phyloP scores from a whole-genome alignment of 1,140 invertebrate species.

The silkworm (Bombyx mori) region ASM3026992v2 NC_085112.1:4597501-4598000 shows the following conservation, averaged over 20 bases:
- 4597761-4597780: constrained; percentile 1
- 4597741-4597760: too few species aligned
- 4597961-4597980: too few species aligned
- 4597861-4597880: constrained; percentile 4
- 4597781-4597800: constrained; percentile 4
- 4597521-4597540: too few species aligned
- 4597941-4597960: background rate
- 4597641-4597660: too few species aligned
- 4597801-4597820: constrained; percentile 5
- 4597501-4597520: too few species aligned
- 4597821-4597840: constrained; percentile 3
- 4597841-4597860: constrained; percentile 3
- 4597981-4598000: too few species aligned
- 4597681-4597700: background rate
- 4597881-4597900: constrained; percentile 1
- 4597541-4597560: too few species aligned
- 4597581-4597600: too few species aligned
- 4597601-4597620: too few species aligned
- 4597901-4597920: constrained; percentile 2
- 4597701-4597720: constrained; percentile 1
- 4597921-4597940: background rate
- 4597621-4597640: too few species aligned
- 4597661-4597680: too few species aligned
- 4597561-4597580: too few species aligned
- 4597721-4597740: constrained; percentile 1